Evolutionary conservation across 1,140 invertebrate genomes (phyloP), one percentile per base, ranked within the genome.

Genomic region (Solenopsis invicta): DNA sequence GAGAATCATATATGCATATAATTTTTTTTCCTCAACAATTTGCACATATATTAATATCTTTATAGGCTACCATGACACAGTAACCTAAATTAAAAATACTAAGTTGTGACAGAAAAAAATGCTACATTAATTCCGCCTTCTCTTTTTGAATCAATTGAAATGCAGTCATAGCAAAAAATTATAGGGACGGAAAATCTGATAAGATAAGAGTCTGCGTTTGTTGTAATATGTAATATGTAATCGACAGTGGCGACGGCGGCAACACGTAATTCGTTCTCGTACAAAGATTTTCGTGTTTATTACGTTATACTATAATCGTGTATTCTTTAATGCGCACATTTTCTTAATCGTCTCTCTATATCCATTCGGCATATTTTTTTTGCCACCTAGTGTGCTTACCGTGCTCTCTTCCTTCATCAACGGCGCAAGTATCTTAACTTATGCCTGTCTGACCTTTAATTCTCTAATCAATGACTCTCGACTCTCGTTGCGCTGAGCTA

Each of bases 391-490:
- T 52, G 18, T 21, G n/a, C 16, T 52, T 10, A 18, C n/a, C 45
- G 1, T 10, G 4, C 10, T 59, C 8, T 37, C 48, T 41, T 10
- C 48, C 10, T 37, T 50, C 80, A 18, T 50, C 80, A 18, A 41
- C 34, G 34, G 34, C 4, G 13, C 66, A 72, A 50, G 18, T 34
- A 61, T 10, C 41, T 9, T 21, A 29, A 48, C 16, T 87, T 87
- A 85, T 61, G 18, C 37, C 3, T 24, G 45, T 10, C 54, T 59
- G 61, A 87, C 80, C 86, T 87, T 87, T 87, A 85, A 85, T 86
- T 87, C 67, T 80, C 34, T 75, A 52, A 88, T 87, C 71, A 64
- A 76, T 67, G 77, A 72, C 69, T 76, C 71, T 76, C 71, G 76
- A 16, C 48, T 61, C 45, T 34, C 29, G 24, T 16, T 13, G 61